A percentile compares a stretch with the other conserved stretches of the same genome.
Conservation (phyloP, 2,888 invertebrate species). For the Dolichopus griseipennis region DNA sequence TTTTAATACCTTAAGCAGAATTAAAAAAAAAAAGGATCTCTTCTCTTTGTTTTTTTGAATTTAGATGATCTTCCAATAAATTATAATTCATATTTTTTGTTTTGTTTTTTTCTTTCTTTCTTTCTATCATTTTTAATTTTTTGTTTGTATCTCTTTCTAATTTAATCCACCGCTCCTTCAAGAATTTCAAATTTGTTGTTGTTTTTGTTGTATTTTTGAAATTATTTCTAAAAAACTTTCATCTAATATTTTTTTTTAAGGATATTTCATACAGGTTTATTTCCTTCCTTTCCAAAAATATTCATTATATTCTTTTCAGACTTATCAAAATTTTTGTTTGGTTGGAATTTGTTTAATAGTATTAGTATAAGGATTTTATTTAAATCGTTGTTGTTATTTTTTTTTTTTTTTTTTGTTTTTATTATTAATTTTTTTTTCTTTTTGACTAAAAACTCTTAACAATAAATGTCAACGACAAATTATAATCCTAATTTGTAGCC, state of each 20-base stretch:
- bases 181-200: neutral
- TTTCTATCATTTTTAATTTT: neutral
- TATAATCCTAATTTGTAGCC: constrained; percentile 26
- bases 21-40: neutral
- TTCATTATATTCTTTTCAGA: no score
- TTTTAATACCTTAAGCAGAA: neutral
- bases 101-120: neutral
- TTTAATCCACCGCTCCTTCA: constrained; percentile 1
- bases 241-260: neutral
- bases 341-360: neutral
- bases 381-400: neutral
- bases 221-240: no score
- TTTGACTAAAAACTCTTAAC: constrained; percentile 12
- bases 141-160: neutral
- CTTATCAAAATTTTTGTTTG: no score
- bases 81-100: neutral
- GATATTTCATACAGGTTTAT: constrained; percentile 2
- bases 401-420: neutral
- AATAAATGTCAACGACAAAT: constrained; percentile 25
- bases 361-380: neutral
- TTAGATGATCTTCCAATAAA: constrained; percentile 3
- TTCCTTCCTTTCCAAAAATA: neutral
- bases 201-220: no score
- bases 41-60: neutral
- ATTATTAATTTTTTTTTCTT: no score